Conservation (phyloP, 2,888 invertebrate genomes). For the Dichetophora obliterata region DNA sequence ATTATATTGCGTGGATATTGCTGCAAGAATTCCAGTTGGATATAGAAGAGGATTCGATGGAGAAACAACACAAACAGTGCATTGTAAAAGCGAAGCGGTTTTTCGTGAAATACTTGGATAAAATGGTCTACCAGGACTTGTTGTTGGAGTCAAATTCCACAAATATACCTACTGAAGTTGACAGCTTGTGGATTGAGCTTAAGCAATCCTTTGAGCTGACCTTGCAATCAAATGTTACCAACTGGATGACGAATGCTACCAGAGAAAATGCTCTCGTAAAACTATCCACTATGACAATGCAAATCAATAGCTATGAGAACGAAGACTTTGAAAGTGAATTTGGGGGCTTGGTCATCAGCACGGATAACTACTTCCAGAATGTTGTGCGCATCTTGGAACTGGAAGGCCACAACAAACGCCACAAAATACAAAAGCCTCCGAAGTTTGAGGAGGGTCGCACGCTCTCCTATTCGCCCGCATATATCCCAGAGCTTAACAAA, state of each 20-base stretch:
- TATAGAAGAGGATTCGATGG: slow-evolving; percentile 36
- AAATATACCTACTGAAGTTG: neutral
- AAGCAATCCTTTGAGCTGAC: slow-evolving; percentile 54
- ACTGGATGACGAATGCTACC: slow-evolving; percentile 56
- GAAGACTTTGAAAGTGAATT: slow-evolving; percentile 56
- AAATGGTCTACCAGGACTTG: slow-evolving; percentile 56
- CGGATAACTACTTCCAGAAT: slow-evolving; percentile 59
- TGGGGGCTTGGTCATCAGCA: slow-evolving; percentile 53
- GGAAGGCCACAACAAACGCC: slow-evolving; percentile 51
- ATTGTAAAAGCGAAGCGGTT: slow-evolving; percentile 51
- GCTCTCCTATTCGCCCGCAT: slow-evolving; percentile 54
- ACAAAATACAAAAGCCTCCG: slow-evolving; percentile 51
- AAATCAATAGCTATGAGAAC: slow-evolving; percentile 52
- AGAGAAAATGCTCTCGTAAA: slow-evolving; percentile 56
- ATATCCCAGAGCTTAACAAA: slow-evolving; percentile 55
- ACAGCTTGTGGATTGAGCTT: slow-evolving; percentile 57
- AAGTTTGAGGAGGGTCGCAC: slow-evolving; percentile 46
- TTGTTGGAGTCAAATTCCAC: neutral
- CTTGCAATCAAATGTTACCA: slow-evolving; percentile 45
- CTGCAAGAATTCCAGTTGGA: slow-evolving; percentile 55
- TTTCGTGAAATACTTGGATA: slow-evolving; percentile 61
- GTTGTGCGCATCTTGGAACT: slow-evolving; percentile 54
- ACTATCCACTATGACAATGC: slow-evolving; percentile 56
- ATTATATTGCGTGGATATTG: slow-evolving; percentile 62
- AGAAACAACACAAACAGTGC: slow-evolving; percentile 55